Evolutionary conservation across 2,888 invertebrate genomes (phyloP).

Genomic region (Atherix ibis): DNA sequence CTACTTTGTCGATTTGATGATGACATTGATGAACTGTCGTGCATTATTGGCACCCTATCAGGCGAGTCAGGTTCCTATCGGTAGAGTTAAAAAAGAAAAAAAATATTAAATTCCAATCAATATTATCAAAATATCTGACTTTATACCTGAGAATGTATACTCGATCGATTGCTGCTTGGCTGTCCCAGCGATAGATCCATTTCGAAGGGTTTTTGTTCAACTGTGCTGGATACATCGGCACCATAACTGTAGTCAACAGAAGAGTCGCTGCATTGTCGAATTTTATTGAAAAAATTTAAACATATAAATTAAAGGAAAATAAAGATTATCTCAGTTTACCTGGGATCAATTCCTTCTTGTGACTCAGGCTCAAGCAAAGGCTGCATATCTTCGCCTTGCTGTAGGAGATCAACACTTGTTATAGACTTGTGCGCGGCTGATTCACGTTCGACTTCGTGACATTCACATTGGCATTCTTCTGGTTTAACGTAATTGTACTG

Average conservation of each 20-base stretch:
- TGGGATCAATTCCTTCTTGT: constrained; percentile 26
- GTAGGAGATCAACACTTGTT: constrained; percentile 24
- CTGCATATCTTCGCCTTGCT: constrained; percentile 34
- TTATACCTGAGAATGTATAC: constrained; percentile 3
- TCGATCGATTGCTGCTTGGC: background rate
- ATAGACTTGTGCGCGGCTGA: constrained; percentile 21
- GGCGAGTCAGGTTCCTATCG: constrained; percentile 4
- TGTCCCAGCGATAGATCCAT: constrained; percentile 5
- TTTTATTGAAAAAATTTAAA: constrained; percentile 12
- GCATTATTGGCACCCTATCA: background rate
- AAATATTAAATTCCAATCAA: background rate
- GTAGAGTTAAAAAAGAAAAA: background rate
- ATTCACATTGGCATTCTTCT: constrained; percentile 76
- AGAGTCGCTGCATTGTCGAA: constrained; percentile 38
- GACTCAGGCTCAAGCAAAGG: constrained; percentile 34
- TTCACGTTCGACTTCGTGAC: constrained; percentile 45
- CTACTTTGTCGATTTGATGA: background rate
- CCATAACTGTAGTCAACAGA: constrained; percentile 41
- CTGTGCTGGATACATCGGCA: constrained; percentile 14
- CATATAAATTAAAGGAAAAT: background rate
- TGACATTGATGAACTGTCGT: background rate
- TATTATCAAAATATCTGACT: background rate
- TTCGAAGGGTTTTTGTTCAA: constrained; percentile 4
- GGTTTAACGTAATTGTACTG: constrained; percentile 71
- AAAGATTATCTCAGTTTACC: constrained; percentile 15